These are phyloP conservation scores for Probaryconus sp. DNA, from an alignment of 1,140 invertebrate genomes.

Conservation along the genomic window DNA sequence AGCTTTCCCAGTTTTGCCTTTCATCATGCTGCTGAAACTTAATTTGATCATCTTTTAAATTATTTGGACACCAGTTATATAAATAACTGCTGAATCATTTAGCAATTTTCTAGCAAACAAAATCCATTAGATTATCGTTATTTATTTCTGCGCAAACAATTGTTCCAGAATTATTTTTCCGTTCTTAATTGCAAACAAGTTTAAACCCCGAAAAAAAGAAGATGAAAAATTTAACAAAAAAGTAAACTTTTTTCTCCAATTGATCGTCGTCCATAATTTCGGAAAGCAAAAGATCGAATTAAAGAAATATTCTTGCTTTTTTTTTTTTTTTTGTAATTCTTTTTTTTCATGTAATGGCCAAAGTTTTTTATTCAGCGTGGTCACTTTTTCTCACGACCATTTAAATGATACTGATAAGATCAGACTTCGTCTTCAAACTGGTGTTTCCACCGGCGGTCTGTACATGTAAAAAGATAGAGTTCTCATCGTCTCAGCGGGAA, in stretches of 20 bases:
- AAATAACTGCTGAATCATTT: constrained; percentile 38
- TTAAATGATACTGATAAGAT: constrained; percentile 61
- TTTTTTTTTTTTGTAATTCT: constrained; percentile 35
- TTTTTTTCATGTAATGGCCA: constrained; percentile 8
- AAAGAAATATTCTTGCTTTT: no score
- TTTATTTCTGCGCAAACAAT: no score
- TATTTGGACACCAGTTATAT: constrained; percentile 71
- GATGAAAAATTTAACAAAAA: no score
- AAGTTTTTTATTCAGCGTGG: no score
- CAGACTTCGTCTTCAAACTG: constrained; percentile 46
- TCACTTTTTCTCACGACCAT: constrained; percentile 53
- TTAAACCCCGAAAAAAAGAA: no score
- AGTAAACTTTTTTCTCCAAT: no score
- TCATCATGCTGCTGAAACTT: constrained; percentile 75
- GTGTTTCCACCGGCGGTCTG: constrained; percentile 58
- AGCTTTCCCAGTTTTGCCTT: constrained; percentile 69
- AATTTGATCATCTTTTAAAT: constrained; percentile 76
- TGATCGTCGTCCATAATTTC: no score
- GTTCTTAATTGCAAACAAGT: no score
- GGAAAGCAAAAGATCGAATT: no score
- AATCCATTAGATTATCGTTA: no score
- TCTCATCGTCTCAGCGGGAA: constrained; percentile 63
- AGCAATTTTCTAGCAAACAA: no score
- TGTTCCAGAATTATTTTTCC: no score
- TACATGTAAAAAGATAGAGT: constrained; percentile 65